phyloP scores from a whole-genome alignment of 2,797 vertebrate genomes.

The Hoplostethus atlanticus region DNA sequence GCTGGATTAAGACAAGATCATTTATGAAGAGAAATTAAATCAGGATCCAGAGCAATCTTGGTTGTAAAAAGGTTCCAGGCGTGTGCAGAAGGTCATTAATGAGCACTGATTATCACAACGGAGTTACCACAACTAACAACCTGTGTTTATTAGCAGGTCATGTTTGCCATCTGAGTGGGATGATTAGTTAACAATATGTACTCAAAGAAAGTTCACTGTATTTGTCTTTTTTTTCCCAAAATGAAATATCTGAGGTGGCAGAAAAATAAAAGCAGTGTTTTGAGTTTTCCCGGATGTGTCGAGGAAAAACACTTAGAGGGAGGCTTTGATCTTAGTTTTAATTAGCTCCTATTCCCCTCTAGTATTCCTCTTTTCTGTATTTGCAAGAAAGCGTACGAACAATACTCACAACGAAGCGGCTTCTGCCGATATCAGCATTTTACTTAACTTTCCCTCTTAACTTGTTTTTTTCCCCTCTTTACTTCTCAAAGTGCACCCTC shows the following conservation, averaged over 20 bases:
- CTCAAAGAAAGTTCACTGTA: constrained; percentile 83
- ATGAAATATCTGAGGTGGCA: constrained; percentile 85
- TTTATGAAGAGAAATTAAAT: constrained; percentile 80
- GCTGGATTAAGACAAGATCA: constrained; percentile 80
- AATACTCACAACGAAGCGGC: constrained; percentile 79
- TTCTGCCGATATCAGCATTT: constrained; percentile 83
- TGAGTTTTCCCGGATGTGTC: constrained; percentile 86
- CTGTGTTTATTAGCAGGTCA: constrained; percentile 57
- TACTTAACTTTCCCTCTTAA: constrained; percentile 82
- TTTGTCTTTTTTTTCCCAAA: constrained; percentile 78
- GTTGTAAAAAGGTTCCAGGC: constrained; percentile 57
- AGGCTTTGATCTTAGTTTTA: constrained; percentile 86
- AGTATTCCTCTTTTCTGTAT: constrained; percentile 87
- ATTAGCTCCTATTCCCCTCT: constrained; percentile 86
- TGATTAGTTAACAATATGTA: constrained; percentile 83
- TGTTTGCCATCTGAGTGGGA: constrained; percentile 69
- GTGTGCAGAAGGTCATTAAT: constrained; percentile 46
- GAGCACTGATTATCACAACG: constrained; percentile 42
- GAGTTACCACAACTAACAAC: constrained; percentile 32
- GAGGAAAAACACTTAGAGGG: constrained; percentile 85
- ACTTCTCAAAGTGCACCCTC: constrained; percentile 74
- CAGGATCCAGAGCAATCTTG: constrained; percentile 57
- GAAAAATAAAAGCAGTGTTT: constrained; percentile 83
- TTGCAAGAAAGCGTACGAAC: constrained; percentile 83
- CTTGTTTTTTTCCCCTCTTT: constrained; percentile 74